phyloP scores from a whole-genome alignment of 2,888 invertebrate genomes.

The Ecliptopera silaceata region DNA sequence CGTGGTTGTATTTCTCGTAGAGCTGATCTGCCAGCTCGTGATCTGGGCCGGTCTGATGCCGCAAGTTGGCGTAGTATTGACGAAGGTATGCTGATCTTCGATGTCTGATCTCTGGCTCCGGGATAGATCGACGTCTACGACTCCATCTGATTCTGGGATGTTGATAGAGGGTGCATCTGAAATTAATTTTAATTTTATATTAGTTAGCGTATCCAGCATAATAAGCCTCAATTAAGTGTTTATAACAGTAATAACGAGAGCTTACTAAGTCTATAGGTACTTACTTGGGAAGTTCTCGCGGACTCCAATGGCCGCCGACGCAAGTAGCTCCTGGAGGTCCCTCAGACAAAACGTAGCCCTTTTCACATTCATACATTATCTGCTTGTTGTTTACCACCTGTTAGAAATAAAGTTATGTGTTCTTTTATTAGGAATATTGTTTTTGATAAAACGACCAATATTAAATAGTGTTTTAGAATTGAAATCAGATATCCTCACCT shows the following conservation, averaged over 20 bases:
- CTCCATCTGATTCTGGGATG: conserved; percentile 94
- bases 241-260: not conserved
- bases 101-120: conserved; percentile 67
- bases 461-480: no score
- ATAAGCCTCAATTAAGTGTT: not conserved
- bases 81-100: conserved; percentile 68
- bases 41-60: conserved; percentile 53
- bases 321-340: conserved; percentile 98
- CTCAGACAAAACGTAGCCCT: conserved; percentile 92
- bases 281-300: conserved; percentile 91
- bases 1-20: conserved; percentile 76
- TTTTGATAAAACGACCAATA: no score
- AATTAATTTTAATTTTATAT: conserved; percentile 5
- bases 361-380: conserved; percentile 97
- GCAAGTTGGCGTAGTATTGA: conserved; percentile 69
- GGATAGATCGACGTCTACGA: conserved; percentile 84
- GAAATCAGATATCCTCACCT: conserved; percentile 74
- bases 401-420: not conserved
- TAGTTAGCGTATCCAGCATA: not conserved
- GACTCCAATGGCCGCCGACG: conserved; percentile 97
- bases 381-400: conserved; percentile 94
- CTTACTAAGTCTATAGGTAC: conserved; percentile 24
- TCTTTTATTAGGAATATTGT: no score
- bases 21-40: conserved; percentile 62
- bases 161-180: conserved; percentile 90